Evolutionary conservation across 2,113 vertebrate genomes (phyloP), one percentile per base, ranked within the genome.

Genomic region (Bubo bubo): DNA sequence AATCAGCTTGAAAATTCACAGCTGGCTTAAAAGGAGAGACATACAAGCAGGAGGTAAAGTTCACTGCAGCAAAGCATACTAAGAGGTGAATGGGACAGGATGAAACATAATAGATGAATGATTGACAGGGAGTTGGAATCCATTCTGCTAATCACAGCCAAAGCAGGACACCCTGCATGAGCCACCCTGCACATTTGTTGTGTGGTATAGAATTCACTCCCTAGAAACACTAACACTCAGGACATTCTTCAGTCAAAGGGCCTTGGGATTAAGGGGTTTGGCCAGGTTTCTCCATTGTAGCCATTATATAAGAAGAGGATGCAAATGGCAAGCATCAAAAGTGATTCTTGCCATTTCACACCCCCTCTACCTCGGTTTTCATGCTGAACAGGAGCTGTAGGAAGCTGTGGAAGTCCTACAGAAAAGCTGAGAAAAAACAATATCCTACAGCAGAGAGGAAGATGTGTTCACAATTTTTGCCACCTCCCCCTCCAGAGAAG

Each of bases 1-100:
- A 91, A 45, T 96, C 87, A 94, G 84, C 77, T 68, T 10, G 3
- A 90, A 87, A 93, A 85, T 23, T 93, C 87, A 68, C 81, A 94
- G 84, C 92, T 96, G 70, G 60, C 27, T 91, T 60, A 58, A 96
- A 81, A 95, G 70, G 62, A 87, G 39, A 49, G 53, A 49, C 34
- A 47, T 7, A 23, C 7, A 85, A 93, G 66, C 84, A 91, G 58
- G 84, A 90, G 84, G 66, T 68, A 28, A 95, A 85, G 49, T 85
- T 93, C 87, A 72, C 35, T 30, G 39, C 43, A 93, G 49, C 34
- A 88, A 87, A 93, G 62, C n/a, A 12, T 73, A 35, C 52, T 19
- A 75, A 82, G 53, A 82, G 70, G 34, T 62, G 66, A 81, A 50
- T 0, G 0, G 39, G 53, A 67, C 1, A 3, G 68, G 39, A 52